A percentile compares a stretch with the other conserved stretches of the same genome.
These are phyloP conservation scores for Dynastes maya DNA, from an alignment of 2,888 invertebrate genomes.

Conservation along the genomic window DNA sequence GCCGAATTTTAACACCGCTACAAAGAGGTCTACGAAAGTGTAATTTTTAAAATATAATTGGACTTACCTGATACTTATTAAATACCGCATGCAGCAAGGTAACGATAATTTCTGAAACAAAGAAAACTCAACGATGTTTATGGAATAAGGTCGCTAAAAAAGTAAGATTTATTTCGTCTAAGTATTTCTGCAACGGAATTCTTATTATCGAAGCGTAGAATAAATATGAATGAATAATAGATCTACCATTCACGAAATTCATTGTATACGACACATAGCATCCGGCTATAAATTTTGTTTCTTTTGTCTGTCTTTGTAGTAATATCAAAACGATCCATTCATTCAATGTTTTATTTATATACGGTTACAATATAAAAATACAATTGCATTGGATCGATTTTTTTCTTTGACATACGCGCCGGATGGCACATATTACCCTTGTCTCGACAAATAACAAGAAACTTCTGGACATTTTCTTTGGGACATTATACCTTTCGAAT, in stretches of 20 bases:
- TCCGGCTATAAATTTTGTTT: conserved; percentile 43
- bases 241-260: conserved; percentile 43
- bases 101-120: no score
- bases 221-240: conserved; percentile 42
- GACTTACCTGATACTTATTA: no score
- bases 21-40: no score
- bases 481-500: conserved; percentile 28
- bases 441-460: conserved; percentile 29
- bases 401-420: conserved; percentile 29
- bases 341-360: conserved; percentile 40
- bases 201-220: conserved; percentile 21
- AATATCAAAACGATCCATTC: conserved; percentile 37
- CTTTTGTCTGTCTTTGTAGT: conserved; percentile 24
- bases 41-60: no score
- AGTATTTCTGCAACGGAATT: conserved; percentile 12
- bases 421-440: conserved; percentile 1
- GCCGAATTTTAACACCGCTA: no score
- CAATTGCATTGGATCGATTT: conserved; percentile 23
- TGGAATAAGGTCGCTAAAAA: conserved; percentile 4
- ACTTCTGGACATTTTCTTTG: conserved; percentile 22
- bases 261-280: conserved; percentile 27
- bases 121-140: background rate
- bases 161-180: conserved; percentile 33
- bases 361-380: conserved; percentile 28
- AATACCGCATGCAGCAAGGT: no score